These are phyloP conservation scores for Euglossa dilemma DNA, from an alignment of 1,140 invertebrate species.

Conservation along the genomic window DNA sequence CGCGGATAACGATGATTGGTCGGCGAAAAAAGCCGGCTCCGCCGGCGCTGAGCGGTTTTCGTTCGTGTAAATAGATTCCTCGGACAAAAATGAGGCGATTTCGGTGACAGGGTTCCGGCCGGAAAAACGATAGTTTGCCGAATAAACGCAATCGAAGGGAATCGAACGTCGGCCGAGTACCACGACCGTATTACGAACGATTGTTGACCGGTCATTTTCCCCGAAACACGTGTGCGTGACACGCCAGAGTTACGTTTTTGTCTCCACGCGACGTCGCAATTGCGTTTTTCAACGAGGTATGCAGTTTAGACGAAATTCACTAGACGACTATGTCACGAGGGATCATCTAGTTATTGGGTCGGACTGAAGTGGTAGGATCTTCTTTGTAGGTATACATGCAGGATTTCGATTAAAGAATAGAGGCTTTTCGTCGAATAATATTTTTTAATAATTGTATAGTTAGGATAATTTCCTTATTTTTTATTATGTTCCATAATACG, in stretches of 20 bases:
- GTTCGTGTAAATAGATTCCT: background rate
- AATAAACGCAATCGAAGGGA: background rate
- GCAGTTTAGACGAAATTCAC: too few relatives aligned
- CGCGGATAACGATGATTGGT: slow-evolving; percentile 2
- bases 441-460: background rate
- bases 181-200: background rate
- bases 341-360: too few relatives aligned
- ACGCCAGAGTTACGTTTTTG: background rate
- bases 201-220: background rate
- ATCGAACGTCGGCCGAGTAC: background rate
- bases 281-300: background rate
- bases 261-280: background rate
- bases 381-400: too few relatives aligned
- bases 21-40: background rate
- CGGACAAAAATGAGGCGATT: slow-evolving; percentile 3
- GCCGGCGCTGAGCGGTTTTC: background rate
- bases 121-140: background rate
- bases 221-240: background rate
- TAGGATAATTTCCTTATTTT: too few relatives aligned
- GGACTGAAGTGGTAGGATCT: too few relatives aligned
- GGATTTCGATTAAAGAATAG: too few relatives aligned
- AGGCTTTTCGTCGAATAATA: background rate
- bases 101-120: background rate
- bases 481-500: too few relatives aligned
- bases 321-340: too few relatives aligned